These are phyloP conservation scores for Acronicta alni DNA, from an alignment of 2,888 invertebrate species.

Conservation along the genomic window DNA sequence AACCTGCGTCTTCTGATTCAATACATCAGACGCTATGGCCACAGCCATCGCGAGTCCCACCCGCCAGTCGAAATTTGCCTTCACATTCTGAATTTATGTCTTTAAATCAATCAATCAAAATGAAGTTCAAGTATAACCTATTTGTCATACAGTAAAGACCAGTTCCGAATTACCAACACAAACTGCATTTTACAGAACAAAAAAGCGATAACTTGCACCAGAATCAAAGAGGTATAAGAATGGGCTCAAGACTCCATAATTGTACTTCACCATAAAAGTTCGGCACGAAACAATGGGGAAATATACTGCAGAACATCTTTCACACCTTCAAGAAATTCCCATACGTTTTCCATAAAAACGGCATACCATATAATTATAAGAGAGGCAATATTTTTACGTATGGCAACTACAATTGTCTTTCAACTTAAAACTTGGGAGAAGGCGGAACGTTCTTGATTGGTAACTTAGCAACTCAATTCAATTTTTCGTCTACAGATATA, in stretches of 20 bases:
- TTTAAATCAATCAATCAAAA: too few species aligned
- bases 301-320: slow-evolving; percentile 24
- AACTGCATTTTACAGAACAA: slow-evolving; percentile 10
- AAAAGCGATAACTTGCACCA: neutral
- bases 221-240: slow-evolving; percentile 22
- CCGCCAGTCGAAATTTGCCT: too few species aligned
- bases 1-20: too few species aligned
- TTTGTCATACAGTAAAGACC: neutral
- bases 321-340: slow-evolving; percentile 24
- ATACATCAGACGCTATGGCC: too few species aligned
- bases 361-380: slow-evolving; percentile 25
- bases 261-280: slow-evolving; percentile 26
- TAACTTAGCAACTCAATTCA: too few species aligned
- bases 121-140: slow-evolving; percentile 1
- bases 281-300: slow-evolving; percentile 32
- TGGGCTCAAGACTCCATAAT: slow-evolving; percentile 26
- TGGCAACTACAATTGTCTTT: slow-evolving; percentile 32
- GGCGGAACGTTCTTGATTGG: slow-evolving; percentile 42
- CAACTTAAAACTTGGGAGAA: slow-evolving; percentile 20
- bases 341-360: slow-evolving; percentile 18
- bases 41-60: too few species aligned
- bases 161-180: neutral
- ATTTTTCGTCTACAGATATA: too few species aligned
- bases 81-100: too few species aligned
- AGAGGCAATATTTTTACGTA: slow-evolving; percentile 23